Percentiles rank a stretch among this genome's conserved stretches.
Conservation (phyloP, 1,140 invertebrate genomes). For the Cydia pomonella region DNA sequence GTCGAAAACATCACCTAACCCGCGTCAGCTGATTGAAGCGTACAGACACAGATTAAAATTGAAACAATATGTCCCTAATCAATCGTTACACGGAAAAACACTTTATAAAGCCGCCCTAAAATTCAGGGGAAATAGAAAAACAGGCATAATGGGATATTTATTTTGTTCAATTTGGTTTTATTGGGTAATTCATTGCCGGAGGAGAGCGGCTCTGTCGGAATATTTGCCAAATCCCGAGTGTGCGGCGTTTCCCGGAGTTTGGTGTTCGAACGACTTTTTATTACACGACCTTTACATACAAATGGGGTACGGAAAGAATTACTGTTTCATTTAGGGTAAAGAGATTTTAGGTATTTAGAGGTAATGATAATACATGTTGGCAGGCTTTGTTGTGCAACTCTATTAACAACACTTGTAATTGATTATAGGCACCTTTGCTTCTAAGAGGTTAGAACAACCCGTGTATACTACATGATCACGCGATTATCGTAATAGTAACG, state of each 20-base stretch:
- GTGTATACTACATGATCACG: no score
- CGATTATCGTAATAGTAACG: no score
- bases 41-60: neutral
- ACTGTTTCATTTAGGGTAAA: conserved; percentile 51
- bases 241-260: conserved; percentile 47
- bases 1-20: neutral
- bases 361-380: conserved; percentile 17
- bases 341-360: conserved; percentile 1
- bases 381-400: neutral
- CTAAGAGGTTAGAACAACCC: no score
- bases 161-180: conserved; percentile 76
- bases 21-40: neutral
- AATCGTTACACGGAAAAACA: conserved; percentile 44
- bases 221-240: conserved; percentile 63
- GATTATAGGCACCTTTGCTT: no score
- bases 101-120: conserved; percentile 43
- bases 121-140: conserved; percentile 60
- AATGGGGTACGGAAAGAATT: conserved; percentile 56
- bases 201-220: conserved; percentile 52
- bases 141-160: conserved; percentile 69
- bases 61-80: conserved; percentile 28
- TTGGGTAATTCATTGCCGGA: conserved; percentile 74
- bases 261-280: conserved; percentile 57
- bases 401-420: no score
- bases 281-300: conserved; percentile 66